A percentile compares a stretch with the other conserved stretches of the same genome.
phyloP scores from a whole-genome alignment of 1,140 invertebrate genomes.

The Antheraea mylitta region DNA sequence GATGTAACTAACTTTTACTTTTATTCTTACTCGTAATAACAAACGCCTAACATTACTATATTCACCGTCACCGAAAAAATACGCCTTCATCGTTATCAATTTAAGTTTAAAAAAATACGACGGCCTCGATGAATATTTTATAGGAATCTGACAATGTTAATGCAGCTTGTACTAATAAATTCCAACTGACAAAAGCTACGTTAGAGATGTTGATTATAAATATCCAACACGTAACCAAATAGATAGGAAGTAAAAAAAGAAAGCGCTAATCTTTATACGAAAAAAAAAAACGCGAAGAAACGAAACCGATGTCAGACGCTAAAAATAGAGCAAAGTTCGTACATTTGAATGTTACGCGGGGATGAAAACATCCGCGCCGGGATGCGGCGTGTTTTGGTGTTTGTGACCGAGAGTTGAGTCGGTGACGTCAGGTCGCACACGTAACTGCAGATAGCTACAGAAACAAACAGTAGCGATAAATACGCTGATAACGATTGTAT shows the following conservation, averaged over 20 bases:
- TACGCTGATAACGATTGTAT: conserved; percentile 57
- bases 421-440: conserved; percentile 46
- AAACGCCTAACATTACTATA: background rate
- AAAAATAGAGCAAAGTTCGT: conserved; percentile 47
- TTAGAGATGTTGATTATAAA: background rate
- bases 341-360: conserved; percentile 16
- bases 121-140: background rate
- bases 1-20: background rate
- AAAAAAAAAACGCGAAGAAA: conserved; percentile 29
- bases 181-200: background rate
- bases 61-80: background rate
- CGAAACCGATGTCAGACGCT: conserved; percentile 50
- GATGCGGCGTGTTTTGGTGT: conserved; percentile 6
- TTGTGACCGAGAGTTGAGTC: background rate
- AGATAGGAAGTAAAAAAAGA: conserved; percentile 10
- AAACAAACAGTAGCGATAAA: conserved; percentile 67
- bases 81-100: background rate
- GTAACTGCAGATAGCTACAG: conserved; percentile 54
- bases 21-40: background rate
- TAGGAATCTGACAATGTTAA: background rate
- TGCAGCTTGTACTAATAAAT: background rate
- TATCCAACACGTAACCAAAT: background rate
- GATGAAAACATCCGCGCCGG: conserved; percentile 16
- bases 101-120: background rate
- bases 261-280: conserved; percentile 8